Evolutionary conservation across 2,797 vertebrate species (phyloP), one percentile per base, ranked within the genome.

Genomic region (Danio aesculapii): DNA sequence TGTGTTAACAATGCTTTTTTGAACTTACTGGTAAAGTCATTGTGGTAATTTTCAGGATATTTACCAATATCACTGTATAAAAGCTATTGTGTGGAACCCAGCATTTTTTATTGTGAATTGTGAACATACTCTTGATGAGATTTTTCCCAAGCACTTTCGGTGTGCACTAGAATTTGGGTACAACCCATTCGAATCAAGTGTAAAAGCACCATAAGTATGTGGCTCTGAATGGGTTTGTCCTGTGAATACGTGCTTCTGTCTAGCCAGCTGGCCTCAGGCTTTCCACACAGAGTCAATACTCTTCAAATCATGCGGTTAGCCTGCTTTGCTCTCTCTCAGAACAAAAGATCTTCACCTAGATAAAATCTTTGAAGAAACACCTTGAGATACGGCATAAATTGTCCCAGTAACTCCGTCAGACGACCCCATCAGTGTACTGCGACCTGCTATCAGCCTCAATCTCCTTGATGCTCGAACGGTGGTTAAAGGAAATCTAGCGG

Each of bases 281-380:
- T 57, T 61, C 47, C 84, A 84, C 74, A 83, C 79, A 50, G 41
- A 86, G 85, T 90, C 87, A 72, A 14, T 72, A 30, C 1, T 0
- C 41, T 79, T 72, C 17, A 64, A 55, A 64, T 79, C 68, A 41
- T 46, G 39, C 0, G 1, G 13, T 7, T 52, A 47, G 44, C 69
- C 13, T 71, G 21, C 66, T 78, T 67, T 61, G 3, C 58, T 72
- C 90, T 86, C 68, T n/a, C 59, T 77, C 84, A 88, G 47, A 79
- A 79, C 50, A 46, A 79, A 75, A 59, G 64, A 75, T 58, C 64
- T 66, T 81, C n/a, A 59, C 30, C 55, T 44, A 61, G 79, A 75
- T 79, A 79, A 55, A n/a, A 53, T 57, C 68, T 9, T 44, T 63
- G 43, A 6, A 79, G 57, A 63, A 53, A 79, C 77, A 55, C 39